Evolutionary conservation across 2,113 vertebrate genomes (phyloP).

Genomic region (Anguilla japonica): DNA sequence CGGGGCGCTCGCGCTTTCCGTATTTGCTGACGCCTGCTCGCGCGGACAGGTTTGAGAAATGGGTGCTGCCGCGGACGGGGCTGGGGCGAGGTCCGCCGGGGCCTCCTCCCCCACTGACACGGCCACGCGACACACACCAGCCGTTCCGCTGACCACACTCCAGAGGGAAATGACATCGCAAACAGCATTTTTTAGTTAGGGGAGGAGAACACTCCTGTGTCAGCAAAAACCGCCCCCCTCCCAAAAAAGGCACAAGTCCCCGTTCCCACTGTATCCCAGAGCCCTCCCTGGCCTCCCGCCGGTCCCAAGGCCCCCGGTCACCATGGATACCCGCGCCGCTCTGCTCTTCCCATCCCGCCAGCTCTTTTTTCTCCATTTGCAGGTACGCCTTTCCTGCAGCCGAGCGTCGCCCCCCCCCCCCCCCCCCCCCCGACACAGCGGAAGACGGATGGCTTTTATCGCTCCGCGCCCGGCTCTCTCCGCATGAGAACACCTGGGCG

Average conservation of each 20-base stretch:
- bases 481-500: neutral
- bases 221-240: neutral
- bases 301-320: neutral
- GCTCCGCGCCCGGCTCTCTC: neutral
- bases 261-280: neutral
- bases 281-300: neutral
- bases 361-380: constrained; percentile 13
- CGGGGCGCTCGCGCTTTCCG: neutral
- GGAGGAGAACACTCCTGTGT: neutral
- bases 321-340: neutral
- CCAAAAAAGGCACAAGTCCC: neutral
- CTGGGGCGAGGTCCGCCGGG: neutral
- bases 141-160: neutral
- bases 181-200: neutral
- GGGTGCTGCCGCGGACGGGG: neutral
- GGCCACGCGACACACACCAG: neutral
- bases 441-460: constrained; percentile 18
- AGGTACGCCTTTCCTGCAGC: neutral
- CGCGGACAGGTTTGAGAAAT: constrained; percentile 14
- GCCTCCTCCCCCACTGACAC: neutral
- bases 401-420: neutral
- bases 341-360: neutral
- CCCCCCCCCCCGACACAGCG: neutral
- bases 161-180: constrained; percentile 16
- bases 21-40: neutral